phyloP scores from a whole-genome alignment of 2,113 vertebrate genomes.

The Macquaria ambigua region DNA sequence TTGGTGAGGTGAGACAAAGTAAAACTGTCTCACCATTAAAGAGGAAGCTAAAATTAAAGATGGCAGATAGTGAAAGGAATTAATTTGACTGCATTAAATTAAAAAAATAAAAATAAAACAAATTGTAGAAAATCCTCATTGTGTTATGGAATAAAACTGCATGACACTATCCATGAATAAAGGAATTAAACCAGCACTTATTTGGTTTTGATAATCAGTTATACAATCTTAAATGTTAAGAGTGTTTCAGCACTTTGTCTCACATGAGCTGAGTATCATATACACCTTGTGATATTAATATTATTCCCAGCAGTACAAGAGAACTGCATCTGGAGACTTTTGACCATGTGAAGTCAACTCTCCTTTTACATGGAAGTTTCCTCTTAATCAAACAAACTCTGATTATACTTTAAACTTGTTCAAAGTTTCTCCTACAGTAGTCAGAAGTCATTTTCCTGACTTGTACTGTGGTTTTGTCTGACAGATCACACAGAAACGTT shows the following conservation, averaged over 20 bases:
- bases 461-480: not conserved
- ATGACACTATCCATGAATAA: not conserved
- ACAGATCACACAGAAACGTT: constrained; percentile 87
- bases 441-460: not conserved
- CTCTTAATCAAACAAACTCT: not conserved
- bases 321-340: not conserved
- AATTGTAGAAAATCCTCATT: not conserved
- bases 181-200: not conserved
- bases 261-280: too few relatives aligned
- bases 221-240: too few relatives aligned
- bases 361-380: not conserved
- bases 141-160: not conserved
- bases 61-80: not conserved
- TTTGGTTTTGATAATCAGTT: not conserved
- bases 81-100: not conserved
- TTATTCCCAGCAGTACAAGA: not conserved
- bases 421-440: not conserved
- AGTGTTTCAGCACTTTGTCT: too few relatives aligned
- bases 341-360: not conserved
- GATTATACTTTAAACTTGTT: not conserved
- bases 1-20: not conserved
- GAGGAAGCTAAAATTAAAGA: not conserved
- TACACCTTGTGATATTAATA: not conserved
- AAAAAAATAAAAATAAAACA: not conserved
- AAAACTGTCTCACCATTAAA: not conserved